Conservation (phyloP, 2,113 vertebrate species). For the Coptodon bakossiorum region DNA sequence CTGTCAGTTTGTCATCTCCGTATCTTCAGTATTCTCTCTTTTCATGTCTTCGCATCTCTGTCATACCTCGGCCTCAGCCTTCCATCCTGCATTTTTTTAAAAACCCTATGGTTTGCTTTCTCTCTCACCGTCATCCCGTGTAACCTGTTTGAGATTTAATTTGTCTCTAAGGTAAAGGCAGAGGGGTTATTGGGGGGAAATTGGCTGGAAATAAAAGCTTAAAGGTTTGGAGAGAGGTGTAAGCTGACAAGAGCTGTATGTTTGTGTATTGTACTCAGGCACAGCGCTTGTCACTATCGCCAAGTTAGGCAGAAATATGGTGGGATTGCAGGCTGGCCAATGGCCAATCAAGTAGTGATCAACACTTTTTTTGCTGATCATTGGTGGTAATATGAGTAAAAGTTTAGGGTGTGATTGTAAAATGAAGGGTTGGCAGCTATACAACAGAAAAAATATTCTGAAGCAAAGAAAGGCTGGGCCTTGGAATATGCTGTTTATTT, state of each 20-base stretch:
- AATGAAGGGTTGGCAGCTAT: not conserved
- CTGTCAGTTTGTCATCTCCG: conserved; percentile 28
- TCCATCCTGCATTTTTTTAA: not conserved
- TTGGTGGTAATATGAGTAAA: not conserved
- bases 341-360: not conserved
- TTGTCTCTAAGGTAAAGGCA: not conserved
- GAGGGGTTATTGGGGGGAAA: not conserved
- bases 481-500: not conserved
- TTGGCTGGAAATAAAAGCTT: not conserved
- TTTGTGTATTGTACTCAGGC: not conserved
- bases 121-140: not conserved
- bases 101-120: not conserved
- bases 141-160: not conserved
- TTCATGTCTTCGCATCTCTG: not conserved
- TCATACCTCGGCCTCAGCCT: not conserved
- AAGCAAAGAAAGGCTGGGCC: not conserved
- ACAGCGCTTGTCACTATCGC: not conserved
- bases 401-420: not conserved
- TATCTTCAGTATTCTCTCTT: conserved; percentile 9
- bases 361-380: not conserved
- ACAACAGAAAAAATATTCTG: not conserved
- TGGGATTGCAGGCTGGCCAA: not conserved
- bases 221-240: not conserved
- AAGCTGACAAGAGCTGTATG: not conserved
- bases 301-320: not conserved